Percentiles rank a stretch among this genome's conserved stretches.
Evolutionary conservation across 2,888 invertebrate genomes (phyloP).

Genomic region (Tachina fera): DNA sequence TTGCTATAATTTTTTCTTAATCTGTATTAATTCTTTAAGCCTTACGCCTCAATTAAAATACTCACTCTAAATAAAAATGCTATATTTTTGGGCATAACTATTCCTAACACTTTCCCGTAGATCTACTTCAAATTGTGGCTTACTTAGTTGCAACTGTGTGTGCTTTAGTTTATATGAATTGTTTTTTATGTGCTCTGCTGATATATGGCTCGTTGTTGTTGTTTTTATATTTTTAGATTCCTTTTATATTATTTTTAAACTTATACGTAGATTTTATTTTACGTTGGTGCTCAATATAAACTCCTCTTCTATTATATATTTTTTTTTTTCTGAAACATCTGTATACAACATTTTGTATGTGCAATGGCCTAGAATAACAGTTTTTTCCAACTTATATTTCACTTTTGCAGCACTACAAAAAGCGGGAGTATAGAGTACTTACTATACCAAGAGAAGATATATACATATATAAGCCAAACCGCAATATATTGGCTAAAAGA

Average conservation of each 20-base stretch:
- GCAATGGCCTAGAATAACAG: constrained; percentile 70
- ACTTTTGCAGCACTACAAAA: neutral
- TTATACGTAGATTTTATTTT: constrained; percentile 10
- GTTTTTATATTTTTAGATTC: constrained; percentile 56
- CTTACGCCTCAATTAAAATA: too few relatives aligned
- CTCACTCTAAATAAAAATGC: neutral
- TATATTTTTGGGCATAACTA: neutral
- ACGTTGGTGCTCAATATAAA: constrained; percentile 19
- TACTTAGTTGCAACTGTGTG: constrained; percentile 32
- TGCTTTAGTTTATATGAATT: constrained; percentile 24
- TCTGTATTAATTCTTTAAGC: too few relatives aligned
- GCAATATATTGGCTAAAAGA: constrained; percentile 34
- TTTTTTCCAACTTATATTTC: constrained; percentile 54
- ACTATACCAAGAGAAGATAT: neutral
- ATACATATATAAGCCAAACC: constrained; percentile 10
- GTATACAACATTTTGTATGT: constrained; percentile 56
- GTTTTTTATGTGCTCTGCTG: constrained; percentile 18
- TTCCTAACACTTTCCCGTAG: neutral
- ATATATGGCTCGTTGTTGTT: constrained; percentile 56
- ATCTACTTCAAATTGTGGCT: constrained; percentile 33
- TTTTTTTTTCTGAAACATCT: constrained; percentile 7
- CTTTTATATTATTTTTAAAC: constrained; percentile 45
- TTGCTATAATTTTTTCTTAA: too few relatives aligned
- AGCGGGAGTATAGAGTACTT: neutral
- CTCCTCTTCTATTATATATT: constrained; percentile 14